These are phyloP conservation scores for Meda fulgida DNA, from an alignment of 2,797 vertebrate species.

Conservation along the genomic window DNA sequence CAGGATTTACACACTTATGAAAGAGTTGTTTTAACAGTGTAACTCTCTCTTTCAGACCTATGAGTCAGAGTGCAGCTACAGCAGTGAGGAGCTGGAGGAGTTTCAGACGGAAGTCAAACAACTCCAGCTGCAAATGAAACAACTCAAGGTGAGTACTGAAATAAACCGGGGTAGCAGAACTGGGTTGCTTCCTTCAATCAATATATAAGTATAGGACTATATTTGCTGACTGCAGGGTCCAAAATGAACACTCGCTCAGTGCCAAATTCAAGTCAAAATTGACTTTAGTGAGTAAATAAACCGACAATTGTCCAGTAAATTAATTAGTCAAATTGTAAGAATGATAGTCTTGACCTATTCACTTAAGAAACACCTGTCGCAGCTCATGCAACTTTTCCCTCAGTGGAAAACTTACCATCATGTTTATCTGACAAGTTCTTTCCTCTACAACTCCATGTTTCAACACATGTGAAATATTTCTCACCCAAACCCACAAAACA, in stretches of 20 bases:
- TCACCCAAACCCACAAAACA: not conserved
- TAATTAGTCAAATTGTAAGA: not conserved
- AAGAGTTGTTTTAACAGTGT: conserved; percentile 12
- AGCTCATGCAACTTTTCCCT: not conserved
- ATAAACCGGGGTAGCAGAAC: not conserved
- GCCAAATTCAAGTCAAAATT: not conserved
- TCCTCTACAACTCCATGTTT: not conserved
- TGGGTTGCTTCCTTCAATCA: not conserved
- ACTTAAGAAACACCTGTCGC: not conserved
- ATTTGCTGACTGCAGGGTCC: not conserved
- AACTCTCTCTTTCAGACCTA: conserved; percentile 73
- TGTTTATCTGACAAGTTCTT: not conserved
- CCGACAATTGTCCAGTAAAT: no score
- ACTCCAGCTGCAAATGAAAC: conserved; percentile 83
- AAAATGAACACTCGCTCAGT: not conserved
- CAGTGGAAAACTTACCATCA: not conserved
- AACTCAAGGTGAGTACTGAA: conserved; percentile 80
- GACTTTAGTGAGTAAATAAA: not conserved
- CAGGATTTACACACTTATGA: not conserved
- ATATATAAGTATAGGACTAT: not conserved
- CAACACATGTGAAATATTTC: not conserved
- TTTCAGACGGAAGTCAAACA: conserved; percentile 85
- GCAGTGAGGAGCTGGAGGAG: conserved; percentile 85
- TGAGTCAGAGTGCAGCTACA: conserved; percentile 81
- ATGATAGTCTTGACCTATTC: not conserved